These are phyloP conservation scores for Metacarcinus magister DNA, from an alignment of 2,888 invertebrate species.

Conservation along the genomic window DNA sequence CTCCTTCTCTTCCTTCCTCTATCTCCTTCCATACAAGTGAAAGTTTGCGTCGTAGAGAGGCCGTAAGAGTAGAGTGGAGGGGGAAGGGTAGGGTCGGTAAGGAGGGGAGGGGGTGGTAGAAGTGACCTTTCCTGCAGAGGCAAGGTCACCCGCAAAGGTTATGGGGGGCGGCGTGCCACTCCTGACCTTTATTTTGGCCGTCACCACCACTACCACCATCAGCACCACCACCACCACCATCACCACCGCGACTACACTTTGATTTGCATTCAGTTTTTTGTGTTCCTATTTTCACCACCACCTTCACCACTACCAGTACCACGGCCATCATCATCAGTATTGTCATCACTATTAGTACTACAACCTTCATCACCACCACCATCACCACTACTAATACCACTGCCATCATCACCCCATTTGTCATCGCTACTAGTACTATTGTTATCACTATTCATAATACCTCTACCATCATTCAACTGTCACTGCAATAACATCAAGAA, in stretches of 20 bases:
- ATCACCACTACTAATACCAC: no score
- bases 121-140: neutral
- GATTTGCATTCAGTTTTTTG: no score
- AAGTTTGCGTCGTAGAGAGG: neutral
- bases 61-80: neutral
- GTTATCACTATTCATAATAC: neutral
- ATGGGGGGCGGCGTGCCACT: neutral
- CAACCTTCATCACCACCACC: neutral
- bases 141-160: neutral
- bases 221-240: neutral
- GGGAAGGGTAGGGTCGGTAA: neutral
- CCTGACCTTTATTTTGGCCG: neutral
- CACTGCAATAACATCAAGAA: no score
- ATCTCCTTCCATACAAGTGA: neutral
- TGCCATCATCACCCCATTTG: neutral
- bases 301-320: neutral
- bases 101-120: neutral
- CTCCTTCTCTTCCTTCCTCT: neutral
- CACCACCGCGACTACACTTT: neutral
- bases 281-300: neutral
- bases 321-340: neutral
- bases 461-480: no score
- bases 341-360: neutral
- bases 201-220: neutral
- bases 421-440: neutral